Evolutionary conservation across 2,797 vertebrate genomes (phyloP), one percentile per base, ranked within the genome.

Genomic region (Sarcoramphus papa): DNA sequence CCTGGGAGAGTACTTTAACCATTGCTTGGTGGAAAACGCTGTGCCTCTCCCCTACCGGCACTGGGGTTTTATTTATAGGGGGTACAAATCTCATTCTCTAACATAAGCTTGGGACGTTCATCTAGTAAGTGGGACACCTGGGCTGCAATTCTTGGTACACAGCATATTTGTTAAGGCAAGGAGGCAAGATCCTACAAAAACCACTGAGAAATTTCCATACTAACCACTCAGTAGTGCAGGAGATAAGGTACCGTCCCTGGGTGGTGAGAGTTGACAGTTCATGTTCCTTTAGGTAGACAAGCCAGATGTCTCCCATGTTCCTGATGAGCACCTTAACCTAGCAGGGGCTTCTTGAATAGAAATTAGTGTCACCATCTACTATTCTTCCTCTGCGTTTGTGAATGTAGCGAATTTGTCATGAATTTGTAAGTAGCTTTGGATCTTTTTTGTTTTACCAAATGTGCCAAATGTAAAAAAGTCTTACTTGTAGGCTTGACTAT

Each of bases 161-260:
- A 31, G 24, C 6, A 1, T 73, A 22, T 81, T 37, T 91, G 27
- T 80, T 72, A 64, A 72, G 16, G 23, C 50, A 50, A 33, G 54
- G 57, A 67, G 21, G 30, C 30, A 50, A 80, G 30, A n/a, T 47
- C n/a, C n/a, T 47, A 14, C 47, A 37, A 35, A 51, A 56, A 48
- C 69, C 17, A 6, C 33, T 2, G 27, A 80, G 64, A 37, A 47
- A 31, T 81, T 50, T 35, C 7, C 50, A 2, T n/a, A 4, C 12
- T 69, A 62, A 14, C n/a, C 9, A 28, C 41, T 2, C 6, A 56
- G 48, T 63, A 43, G 43, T 0, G 0, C 9, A 11, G 63, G 48
- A 63, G 43, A 31, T 7, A 8, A 23, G 11, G 31, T 56, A 3
- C 21, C 1, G 4, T 24, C 27, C 11, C 11, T 72, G 69, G 20